A percentile compares a stretch with the other conserved stretches of the same genome.
Evolutionary conservation across 53 echinoderm and acorn worm genomes (phyloP).

Genomic region (Paracentrotus lividus): DNA sequence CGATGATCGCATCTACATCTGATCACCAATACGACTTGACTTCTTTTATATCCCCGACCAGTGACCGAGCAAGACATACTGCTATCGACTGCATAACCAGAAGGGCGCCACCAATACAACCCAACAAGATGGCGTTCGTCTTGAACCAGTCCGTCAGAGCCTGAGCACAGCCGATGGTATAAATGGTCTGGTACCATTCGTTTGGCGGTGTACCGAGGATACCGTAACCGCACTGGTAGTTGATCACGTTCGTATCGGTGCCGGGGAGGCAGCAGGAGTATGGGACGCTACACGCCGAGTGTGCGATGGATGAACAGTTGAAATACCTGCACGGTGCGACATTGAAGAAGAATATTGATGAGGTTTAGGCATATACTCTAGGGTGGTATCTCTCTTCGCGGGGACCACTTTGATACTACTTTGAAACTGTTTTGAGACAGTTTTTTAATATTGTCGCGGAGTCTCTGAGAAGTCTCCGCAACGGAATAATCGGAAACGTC

Average conservation of each 20-base stretch:
- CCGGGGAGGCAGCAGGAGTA: slow-evolving; percentile 90
- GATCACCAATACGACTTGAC: slow-evolving; percentile 94
- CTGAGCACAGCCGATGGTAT: slow-evolving; percentile 81
- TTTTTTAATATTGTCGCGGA: too few relatives aligned
- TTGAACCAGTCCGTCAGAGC: slow-evolving; percentile 89
- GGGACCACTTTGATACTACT: too few relatives aligned
- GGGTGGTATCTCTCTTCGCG: too few relatives aligned
- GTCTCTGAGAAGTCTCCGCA: too few relatives aligned
- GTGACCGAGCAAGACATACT: slow-evolving; percentile 83
- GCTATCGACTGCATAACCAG: slow-evolving; percentile 86
- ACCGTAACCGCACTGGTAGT: slow-evolving; percentile 95
- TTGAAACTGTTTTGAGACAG: too few relatives aligned
- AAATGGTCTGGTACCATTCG: slow-evolving; percentile 68
- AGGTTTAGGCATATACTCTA: too few relatives aligned
- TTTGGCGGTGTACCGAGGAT: slow-evolving; percentile 44
- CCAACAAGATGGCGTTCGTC: slow-evolving; percentile 84
- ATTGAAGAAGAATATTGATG: background rate
- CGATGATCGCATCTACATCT: too few relatives aligned
- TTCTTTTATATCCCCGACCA: slow-evolving; percentile 84
- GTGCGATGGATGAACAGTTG: slow-evolving; percentile 81
- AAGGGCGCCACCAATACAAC: slow-evolving; percentile 78
- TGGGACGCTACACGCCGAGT: slow-evolving; percentile 88
- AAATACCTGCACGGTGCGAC: slow-evolving; percentile 78
- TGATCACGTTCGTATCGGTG: slow-evolving; percentile 70
- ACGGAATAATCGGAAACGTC: too few relatives aligned